A percentile compares a stretch with the other conserved stretches of the same genome.
phyloP scores from a whole-genome alignment of 1,140 invertebrate genomes.

The Chrysomallon squamiferum region DNA sequence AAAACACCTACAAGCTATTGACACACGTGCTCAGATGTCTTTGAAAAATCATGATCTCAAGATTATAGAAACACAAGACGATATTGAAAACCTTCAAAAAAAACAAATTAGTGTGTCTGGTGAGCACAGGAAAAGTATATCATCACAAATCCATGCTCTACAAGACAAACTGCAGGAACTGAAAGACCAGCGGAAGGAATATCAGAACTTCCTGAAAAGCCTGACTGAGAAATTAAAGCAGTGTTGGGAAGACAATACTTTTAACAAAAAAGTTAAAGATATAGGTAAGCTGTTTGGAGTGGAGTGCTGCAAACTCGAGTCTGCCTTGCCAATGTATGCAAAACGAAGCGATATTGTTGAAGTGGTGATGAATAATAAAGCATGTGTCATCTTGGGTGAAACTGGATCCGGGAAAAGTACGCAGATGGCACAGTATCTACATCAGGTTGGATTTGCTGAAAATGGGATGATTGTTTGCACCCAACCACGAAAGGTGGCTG shows the following conservation, averaged over 20 bases:
- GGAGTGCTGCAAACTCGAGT: conserved; percentile 33
- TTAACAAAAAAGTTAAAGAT: conserved; percentile 19
- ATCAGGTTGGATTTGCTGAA: conserved; percentile 58
- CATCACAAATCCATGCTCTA: too few relatives aligned
- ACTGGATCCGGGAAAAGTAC: conserved; percentile 87
- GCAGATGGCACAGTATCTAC: conserved; percentile 52
- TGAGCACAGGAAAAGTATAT: conserved; percentile 3
- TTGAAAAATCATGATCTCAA: background rate
- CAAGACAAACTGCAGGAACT: conserved; percentile 41
- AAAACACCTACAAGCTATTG: background rate
- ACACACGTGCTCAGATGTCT: background rate
- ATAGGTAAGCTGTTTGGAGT: conserved; percentile 32
- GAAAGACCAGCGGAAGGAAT: conserved; percentile 33
- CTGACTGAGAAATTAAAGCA: conserved; percentile 18
- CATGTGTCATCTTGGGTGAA: conserved; percentile 86
- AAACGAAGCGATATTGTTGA: conserved; percentile 37
- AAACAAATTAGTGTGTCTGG: background rate
- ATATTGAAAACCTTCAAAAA: background rate
- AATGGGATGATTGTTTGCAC: conserved; percentile 78
- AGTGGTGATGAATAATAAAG: conserved; percentile 38
- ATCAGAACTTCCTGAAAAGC: conserved; percentile 16
- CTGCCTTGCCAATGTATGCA: conserved; percentile 51
- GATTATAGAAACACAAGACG: background rate
- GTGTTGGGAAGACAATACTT: conserved; percentile 9
- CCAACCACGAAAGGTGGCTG: conserved; percentile 57